phyloP scores from a whole-genome alignment of 2,113 vertebrate species.

The Chaetorhynchus papuensis region DNA sequence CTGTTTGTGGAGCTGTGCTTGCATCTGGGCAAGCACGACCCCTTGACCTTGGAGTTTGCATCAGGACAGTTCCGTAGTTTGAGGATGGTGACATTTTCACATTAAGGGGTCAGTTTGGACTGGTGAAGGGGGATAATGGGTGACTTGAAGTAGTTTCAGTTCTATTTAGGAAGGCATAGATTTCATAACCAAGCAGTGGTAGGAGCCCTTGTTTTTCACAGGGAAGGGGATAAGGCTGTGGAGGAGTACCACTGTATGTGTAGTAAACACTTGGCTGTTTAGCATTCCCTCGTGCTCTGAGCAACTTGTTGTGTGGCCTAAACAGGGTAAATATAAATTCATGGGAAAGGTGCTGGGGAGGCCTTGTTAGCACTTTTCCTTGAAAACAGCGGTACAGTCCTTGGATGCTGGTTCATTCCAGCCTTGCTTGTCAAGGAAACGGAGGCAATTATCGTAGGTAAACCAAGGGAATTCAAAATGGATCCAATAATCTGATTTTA shows the following conservation, averaged over 20 bases:
- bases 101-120: not conserved
- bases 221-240: not conserved
- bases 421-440: not conserved
- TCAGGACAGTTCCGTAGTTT: not conserved
- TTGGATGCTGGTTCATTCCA: not conserved
- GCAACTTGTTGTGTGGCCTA: not conserved
- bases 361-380: not conserved
- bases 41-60: not conserved
- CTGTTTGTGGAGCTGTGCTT: not conserved
- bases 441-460: not conserved
- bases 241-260: not conserved
- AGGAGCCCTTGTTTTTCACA: not conserved
- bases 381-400: not conserved
- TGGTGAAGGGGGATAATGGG: not conserved
- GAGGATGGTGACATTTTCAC: not conserved
- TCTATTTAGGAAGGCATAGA: not conserved
- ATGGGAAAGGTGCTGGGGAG: not conserved
- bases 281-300: not conserved
- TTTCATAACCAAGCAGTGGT: not conserved
- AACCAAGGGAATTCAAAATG: constrained; percentile 12
- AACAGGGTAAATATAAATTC: not conserved
- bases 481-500: constrained; percentile 19
- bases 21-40: accelerated
- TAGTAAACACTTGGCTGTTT: not conserved
- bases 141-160: not conserved